Evolutionary conservation across 2,888 invertebrate species (phyloP).

Genomic region (Oligia strigilis): DNA sequence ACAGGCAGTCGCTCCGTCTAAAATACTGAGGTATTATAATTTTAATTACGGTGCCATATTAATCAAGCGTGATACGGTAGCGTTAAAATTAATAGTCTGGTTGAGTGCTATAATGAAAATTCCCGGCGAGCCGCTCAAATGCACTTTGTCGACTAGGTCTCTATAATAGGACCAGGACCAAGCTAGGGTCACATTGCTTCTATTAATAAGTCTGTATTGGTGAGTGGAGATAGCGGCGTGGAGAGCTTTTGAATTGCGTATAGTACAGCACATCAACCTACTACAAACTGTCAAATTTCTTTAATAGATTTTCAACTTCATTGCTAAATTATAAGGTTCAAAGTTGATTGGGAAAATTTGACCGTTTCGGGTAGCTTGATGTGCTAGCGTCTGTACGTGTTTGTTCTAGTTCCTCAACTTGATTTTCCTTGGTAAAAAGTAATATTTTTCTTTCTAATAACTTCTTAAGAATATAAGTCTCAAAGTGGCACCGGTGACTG

Average conservation of each 20-base stretch:
- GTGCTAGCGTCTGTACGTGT: too few species aligned
- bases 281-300: too few species aligned
- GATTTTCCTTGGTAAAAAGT: not conserved
- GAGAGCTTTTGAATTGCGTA: too few species aligned
- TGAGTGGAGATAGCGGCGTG: not conserved
- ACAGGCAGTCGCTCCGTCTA: too few species aligned
- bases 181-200: conserved; percentile 3
- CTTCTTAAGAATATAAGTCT: not conserved
- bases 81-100: conserved; percentile 48
- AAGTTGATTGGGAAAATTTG: too few species aligned
- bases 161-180: not conserved
- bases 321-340: too few species aligned
- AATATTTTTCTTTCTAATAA: not conserved
- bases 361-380: too few species aligned
- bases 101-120: conserved; percentile 63
- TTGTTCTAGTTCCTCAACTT: not conserved
- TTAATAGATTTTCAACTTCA: too few species aligned
- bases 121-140: conserved; percentile 46
- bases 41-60: conserved; percentile 45
- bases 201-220: conserved; percentile 12
- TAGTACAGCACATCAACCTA: too few species aligned
- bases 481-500: not conserved
- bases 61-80: conserved; percentile 27
- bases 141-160: conserved; percentile 35
- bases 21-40: conserved; percentile 11